A percentile compares a stretch with the other conserved stretches of the same genome.
These are phyloP conservation scores for Parthenolecanium corni DNA, from an alignment of 2,888 invertebrate species.

Conservation along the genomic window DNA sequence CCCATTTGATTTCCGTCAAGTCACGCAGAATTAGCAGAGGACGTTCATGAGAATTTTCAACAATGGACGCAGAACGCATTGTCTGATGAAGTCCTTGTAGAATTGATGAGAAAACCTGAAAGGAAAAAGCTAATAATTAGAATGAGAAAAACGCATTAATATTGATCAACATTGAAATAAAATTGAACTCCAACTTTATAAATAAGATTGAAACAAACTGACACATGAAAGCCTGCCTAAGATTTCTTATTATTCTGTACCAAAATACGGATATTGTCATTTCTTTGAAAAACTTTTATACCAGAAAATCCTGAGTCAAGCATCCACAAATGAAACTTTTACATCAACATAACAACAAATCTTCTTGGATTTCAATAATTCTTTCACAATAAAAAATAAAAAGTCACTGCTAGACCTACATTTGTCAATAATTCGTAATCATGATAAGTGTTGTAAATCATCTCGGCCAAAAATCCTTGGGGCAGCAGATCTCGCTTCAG, in stretches of 20 bases:
- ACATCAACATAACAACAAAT: too few species aligned
- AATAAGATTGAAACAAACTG: too few species aligned
- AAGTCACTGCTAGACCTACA: constrained; percentile 33
- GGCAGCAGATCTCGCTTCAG: constrained; percentile 59
- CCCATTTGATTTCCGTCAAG: constrained; percentile 65
- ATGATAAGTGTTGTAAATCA: constrained; percentile 50
- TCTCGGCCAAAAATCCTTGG: constrained; percentile 55
- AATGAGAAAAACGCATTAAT: background rate
- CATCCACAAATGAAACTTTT: too few species aligned
- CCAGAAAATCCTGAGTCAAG: too few species aligned
- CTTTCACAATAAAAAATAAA: too few species aligned
- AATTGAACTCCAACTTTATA: too few species aligned
- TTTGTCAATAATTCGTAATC: constrained; percentile 48
- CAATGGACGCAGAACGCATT: constrained; percentile 56
- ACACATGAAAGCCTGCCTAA: too few species aligned
- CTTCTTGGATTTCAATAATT: too few species aligned
- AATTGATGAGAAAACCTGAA: constrained; percentile 51
- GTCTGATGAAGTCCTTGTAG: constrained; percentile 57
- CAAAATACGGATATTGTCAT: too few species aligned
- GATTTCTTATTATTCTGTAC: too few species aligned
- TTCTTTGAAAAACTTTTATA: too few species aligned
- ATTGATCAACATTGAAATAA: too few species aligned
- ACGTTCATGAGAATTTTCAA: constrained; percentile 53
- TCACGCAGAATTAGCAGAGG: constrained; percentile 65
- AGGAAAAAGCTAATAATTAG: constrained; percentile 4